Evolutionary conservation across 2,113 vertebrate species (phyloP), one percentile per base, ranked within the genome.

Genomic region (Mystacornis crossleyi): DNA sequence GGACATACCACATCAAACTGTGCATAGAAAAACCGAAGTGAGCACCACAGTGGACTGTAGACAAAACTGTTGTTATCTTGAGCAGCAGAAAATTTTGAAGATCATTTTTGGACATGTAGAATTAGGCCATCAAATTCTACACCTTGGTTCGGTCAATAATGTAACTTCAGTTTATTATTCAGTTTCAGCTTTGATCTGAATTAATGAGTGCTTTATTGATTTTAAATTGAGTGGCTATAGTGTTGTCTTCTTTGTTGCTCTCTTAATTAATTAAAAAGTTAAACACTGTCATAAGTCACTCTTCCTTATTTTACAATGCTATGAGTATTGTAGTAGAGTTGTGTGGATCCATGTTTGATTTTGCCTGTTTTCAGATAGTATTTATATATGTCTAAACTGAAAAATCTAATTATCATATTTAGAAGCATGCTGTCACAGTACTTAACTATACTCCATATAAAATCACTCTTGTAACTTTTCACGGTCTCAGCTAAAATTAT

Each of bases 251-350:
- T 93, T 31, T 86, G 62, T 89, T 93, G 62, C 45, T 87, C 61
- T 91, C 81, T 90, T 72, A 88, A 89, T 93, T 95, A 88, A 94
- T 96, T 95, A 91, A 93, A 78, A 95, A 96, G 78, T 81, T 95
- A 91, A 95, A 79, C 25, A 86, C 50, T 69, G 23, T 91, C 53
- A 24, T 90, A 95, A 97, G 70, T 91, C 70, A 79, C 36, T 66
- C 6, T 48, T 8, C 33, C 87, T 90, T 86, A 38, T 62, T 95
- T 77, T 38, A 83, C 90, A 92, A 48, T 54, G 29, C 71, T 90
- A n/a, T 77, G 50, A 58, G 28, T 80, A 28, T 62, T 73, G 29
- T 61, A 18, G 14, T 61, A 75, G 20, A 47, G 16, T 64, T 80
- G 33, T 61, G 21, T 57, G 36, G 8, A 42, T 57, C 57, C 2